These are phyloP conservation scores for Chrysemys picta DNA, from an alignment of 2,113 vertebrate species.

Conservation along the genomic window DNA sequence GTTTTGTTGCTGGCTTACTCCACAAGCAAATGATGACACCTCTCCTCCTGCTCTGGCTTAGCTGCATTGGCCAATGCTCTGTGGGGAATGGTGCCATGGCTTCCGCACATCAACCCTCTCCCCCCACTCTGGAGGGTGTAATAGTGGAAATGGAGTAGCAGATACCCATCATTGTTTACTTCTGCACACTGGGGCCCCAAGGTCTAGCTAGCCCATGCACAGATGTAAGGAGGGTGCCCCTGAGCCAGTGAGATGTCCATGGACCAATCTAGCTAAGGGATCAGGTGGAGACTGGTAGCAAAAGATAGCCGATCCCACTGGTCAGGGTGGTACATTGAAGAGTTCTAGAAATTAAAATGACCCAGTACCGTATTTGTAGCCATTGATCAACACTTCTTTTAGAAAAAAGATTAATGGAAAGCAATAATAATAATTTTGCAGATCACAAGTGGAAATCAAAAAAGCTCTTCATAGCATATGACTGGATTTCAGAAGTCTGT, in stretches of 20 bases:
- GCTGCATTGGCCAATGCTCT: not conserved
- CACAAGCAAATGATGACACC: not conserved
- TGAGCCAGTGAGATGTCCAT: not conserved
- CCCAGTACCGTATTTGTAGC: accelerated
- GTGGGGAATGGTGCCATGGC: not conserved
- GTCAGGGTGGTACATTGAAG: not conserved
- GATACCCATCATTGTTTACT: not conserved
- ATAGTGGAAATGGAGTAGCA: not conserved
- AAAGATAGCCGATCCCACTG: not conserved
- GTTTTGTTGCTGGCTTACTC: not conserved
- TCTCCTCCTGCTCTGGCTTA: not conserved
- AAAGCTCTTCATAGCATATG: not conserved
- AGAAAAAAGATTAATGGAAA: not conserved
- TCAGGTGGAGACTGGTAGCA: not conserved
- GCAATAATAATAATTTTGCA: not conserved
- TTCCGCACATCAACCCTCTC: not conserved
- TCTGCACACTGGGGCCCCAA: not conserved
- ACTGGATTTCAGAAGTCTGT: not conserved
- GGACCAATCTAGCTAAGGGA: not conserved
- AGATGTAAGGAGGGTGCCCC: not conserved
- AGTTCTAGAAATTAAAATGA: not conserved
- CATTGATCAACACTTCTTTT: not conserved
- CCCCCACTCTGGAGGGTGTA: too few relatives aligned
- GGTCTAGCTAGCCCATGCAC: not conserved
- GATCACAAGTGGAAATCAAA: not conserved